These are phyloP conservation scores for Leontocebus nigricollis DNA, from an alignment of 2,797 vertebrate species.

Conservation along the genomic window DNA sequence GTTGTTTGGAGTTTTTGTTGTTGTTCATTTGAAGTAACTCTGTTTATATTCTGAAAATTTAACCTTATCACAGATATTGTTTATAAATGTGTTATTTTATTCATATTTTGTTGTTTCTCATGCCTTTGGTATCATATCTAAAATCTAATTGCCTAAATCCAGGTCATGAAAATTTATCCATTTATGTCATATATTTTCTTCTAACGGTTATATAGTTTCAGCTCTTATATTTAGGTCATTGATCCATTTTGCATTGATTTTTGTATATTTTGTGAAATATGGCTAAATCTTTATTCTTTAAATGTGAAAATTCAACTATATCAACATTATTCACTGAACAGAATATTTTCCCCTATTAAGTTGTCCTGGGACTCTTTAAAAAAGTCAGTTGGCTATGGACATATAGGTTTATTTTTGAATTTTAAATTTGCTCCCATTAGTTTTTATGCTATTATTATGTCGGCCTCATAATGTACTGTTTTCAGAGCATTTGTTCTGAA, in stretches of 20 bases:
- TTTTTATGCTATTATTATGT: neutral
- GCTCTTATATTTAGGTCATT: neutral
- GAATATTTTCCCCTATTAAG: neutral
- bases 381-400: neutral
- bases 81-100: neutral
- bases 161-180: neutral
- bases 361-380: neutral
- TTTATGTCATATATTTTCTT: neutral
- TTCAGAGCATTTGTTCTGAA: neutral
- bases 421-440: neutral
- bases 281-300: neutral
- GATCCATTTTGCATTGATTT: neutral
- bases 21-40: neutral
- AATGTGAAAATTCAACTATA: neutral
- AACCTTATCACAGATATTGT: neutral
- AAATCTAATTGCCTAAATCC: neutral
- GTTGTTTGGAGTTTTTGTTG: neutral
- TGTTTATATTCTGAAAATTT: neutral
- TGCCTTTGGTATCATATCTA: neutral
- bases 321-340: neutral
- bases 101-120: neutral
- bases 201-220: neutral
- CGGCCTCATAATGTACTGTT: neutral
- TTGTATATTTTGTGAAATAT: neutral
- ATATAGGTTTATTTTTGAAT: neutral